Evolutionary conservation across 2,888 invertebrate species (phyloP), one percentile per base, ranked within the genome.

Genomic region (Erebia aethiops): DNA sequence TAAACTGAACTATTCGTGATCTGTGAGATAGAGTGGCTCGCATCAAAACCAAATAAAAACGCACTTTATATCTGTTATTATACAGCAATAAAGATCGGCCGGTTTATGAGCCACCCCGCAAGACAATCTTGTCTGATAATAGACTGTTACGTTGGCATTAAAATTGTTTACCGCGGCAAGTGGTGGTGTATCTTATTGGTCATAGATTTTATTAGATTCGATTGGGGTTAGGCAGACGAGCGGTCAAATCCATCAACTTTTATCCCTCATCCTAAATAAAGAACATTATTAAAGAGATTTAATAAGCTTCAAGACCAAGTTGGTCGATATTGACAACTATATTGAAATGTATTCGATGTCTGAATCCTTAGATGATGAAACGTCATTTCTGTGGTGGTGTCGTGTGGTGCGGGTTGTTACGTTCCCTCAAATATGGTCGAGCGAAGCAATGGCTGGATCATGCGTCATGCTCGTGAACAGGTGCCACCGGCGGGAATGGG

Each of bases 1-100:
- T 85, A 86, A 86, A 86, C 79, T 76, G 69, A 82, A 84, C 84
- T 83, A 85, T 84, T 80, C 81, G 79, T 75, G 86, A 89, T 87
- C 78, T 76, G 73, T 82, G 82, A 86, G 91, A 90, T 90, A 90
- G 90, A 90, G 56, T 89, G 88, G 78, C 85, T 84, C 84, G 82
- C 84, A 88, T 88, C 87, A 84, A 85, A 87, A 81, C 84, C 80
- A 82, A 85, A 87, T 88, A 87, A 89, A 88, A 87, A 81, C 81
- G 85, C 86, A 87, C 89, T 86, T 87, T 83, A 85, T 85, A 81
- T 83, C 84, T 82, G 89, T 89, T 90, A 92, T 90, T 88, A 90
- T 87, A 83, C 82, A 83, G 80, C 86, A 88, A 89, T 92, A 92
- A 92, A 89, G 83, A 81, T 81, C 76, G 77, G 75, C 71, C 77